phyloP scores from a whole-genome alignment of 2,888 invertebrate genomes.

The Xylophagus ater region DNA sequence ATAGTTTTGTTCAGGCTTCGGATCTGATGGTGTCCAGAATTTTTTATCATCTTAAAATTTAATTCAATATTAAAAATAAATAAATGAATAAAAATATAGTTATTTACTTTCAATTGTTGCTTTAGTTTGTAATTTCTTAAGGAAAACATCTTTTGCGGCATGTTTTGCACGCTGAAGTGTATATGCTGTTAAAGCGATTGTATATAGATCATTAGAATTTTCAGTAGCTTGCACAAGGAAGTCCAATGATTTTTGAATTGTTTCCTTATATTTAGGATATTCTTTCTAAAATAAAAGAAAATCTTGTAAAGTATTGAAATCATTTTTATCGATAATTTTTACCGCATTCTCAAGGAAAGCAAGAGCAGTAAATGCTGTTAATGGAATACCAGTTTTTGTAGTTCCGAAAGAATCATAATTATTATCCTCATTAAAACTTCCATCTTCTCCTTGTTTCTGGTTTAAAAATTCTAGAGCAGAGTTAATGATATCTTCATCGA shows the following conservation, averaged over 20 bases:
- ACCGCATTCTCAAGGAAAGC: constrained; percentile 59
- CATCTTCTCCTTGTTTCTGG: constrained; percentile 53
- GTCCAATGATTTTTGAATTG: constrained; percentile 64
- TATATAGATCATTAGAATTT: constrained; percentile 54
- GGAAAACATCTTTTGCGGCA: constrained; percentile 54
- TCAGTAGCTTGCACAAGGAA: constrained; percentile 58
- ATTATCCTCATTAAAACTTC: constrained; percentile 69
- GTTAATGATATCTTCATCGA: constrained; percentile 56
- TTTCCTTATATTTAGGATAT: constrained; percentile 45
- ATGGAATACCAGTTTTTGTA: constrained; percentile 41
- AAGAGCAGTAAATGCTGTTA: constrained; percentile 68
- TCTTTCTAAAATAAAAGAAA: no score
- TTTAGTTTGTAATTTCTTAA: constrained; percentile 46
- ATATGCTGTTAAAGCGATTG: constrained; percentile 63
- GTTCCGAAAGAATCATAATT: constrained; percentile 25
- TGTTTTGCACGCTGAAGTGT: constrained; percentile 67
- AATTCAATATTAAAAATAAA: no score
- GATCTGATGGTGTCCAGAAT: no score
- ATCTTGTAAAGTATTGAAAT: no score
- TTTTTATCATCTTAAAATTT: no score
- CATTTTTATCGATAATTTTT: no score
- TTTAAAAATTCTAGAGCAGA: constrained; percentile 60
- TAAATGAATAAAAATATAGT: neutral
- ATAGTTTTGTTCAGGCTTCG: neutral
- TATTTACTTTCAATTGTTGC: constrained; percentile 39